Base-by-base conservation (phyloP, 2,797 vertebrate species). In the Siniperca undulata region DNA sequence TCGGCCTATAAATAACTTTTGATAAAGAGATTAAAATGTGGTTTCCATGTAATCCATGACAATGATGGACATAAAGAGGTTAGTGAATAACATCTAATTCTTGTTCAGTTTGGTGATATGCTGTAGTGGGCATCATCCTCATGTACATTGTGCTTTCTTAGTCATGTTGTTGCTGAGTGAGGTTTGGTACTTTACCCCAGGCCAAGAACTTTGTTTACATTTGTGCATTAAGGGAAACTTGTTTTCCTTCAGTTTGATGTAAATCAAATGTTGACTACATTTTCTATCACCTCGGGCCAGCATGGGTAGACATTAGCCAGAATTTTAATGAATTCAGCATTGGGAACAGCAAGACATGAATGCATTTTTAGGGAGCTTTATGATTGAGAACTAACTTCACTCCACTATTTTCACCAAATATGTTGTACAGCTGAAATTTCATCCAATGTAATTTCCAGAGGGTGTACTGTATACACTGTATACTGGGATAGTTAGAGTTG, bases 201-300 rank as follows among this genome's bases (percentile, higher is more conserved):
- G 69, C 55, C 30, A 58, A 65, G 16, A 73, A 59, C 71, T 65
- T 69, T 59, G 4, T 10, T 68, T 14, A 52, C 60, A 24, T 60
- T 48, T 61, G 7, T 61, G 52, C 50, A 24, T 40, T 60, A 3
- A 24, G 8, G 50, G 8, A 77, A 67, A 71, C 53, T 2, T 38
- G 1, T 9, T 58, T 70, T 62, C 13, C 5, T 36, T 42, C 4
- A 12, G 34, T 76, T 81, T 78, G 64, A 68, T 74, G 74, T 60
- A 86, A 73, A 80, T 80, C 4, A 81, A 55, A 83, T 75, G 19
- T 65, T 52, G 68, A 72, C 44, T 46, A 36, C 16, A 36, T 61
- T 74, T 77, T 42, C 48, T 69, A 0, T 78, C 36, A 81, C 82
- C 82, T 74, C 64, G 7, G 62, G 58, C 19, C n/a, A 60, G 42